Base-by-base conservation (phyloP, 2,113 vertebrate species). In the Hassar affinis region DNA sequence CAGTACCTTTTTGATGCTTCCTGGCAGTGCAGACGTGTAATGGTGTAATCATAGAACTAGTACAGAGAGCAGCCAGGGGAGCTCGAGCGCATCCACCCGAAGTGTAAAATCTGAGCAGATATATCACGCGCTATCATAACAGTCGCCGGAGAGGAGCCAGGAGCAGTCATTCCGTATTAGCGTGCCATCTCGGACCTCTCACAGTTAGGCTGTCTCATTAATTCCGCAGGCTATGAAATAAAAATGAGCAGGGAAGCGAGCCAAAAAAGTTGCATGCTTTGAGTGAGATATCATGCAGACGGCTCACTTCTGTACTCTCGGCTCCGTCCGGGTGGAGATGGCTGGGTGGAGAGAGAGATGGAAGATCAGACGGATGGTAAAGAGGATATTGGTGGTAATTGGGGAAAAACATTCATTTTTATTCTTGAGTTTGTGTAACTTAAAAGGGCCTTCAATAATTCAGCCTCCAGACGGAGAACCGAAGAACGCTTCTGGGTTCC, bases 21-120 rank as follows among this genome's bases (percentile, higher is more conserved):
- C 78, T 52, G 61, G 77, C 64, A 71, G 30, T 52, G 57, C 45
- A 66, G 69, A 76, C 22, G 11, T 49, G 64, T 57, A 18, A 45
- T 27, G 62, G 84, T 62, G 61, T 72, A 78, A 85, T 87, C 86
- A 80, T 78, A 62, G 72, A 49, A 74, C 22, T 20, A 83, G 61
- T 42, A 30, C 62, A 5, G 49, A 57, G 82, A 78, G 80, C 84
- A 83, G 79, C 78, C 62, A 11, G 59, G 61, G 72, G 62, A 49
- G 66, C 74, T 87, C 22, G 38, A 74, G 74, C 69, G 83, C 81
- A 83, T 85, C 81, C 51, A 72, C 74, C 80, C 83, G 77, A 81
- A 78, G 86, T 78, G 42, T 78, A 83, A 85, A 85, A 85, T 52
- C 81, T 57, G 78, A 85, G 82, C 54, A 47, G 49, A 80, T 83